Percentiles rank a stretch among this genome's conserved stretches.
phyloP scores from a whole-genome alignment of 2,797 vertebrate species.

The Anguilla obscura region DNA sequence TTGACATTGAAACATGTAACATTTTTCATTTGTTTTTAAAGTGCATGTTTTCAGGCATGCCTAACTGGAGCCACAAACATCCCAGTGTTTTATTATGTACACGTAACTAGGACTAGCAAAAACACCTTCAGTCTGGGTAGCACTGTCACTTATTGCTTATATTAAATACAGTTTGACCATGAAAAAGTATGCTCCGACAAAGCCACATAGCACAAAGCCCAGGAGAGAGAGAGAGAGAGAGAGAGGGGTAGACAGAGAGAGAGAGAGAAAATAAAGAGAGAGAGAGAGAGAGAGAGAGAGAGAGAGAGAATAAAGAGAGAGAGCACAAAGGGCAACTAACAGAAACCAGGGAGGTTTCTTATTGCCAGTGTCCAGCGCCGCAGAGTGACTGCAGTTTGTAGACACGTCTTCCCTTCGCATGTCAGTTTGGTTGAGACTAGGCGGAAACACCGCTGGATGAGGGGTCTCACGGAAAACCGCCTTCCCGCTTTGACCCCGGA shows the following conservation, averaged over 20 bases:
- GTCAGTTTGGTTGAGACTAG: not conserved
- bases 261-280: not conserved
- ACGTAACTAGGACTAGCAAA: slow-evolving; percentile 64
- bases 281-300: not conserved
- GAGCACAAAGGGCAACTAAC: not conserved
- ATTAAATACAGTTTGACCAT: slow-evolving; percentile 68
- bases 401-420: slow-evolving; percentile 8
- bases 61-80: slow-evolving; percentile 68
- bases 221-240: slow-evolving; percentile 63
- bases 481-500: not conserved
- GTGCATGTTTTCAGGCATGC: slow-evolving; percentile 81
- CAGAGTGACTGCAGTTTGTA: not conserved
- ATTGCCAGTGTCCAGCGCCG: slow-evolving; percentile 4
- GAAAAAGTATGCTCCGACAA: slow-evolving; percentile 70
- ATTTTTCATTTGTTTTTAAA: slow-evolving; percentile 72
- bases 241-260: slow-evolving; percentile 40
- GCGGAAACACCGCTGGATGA: not conserved
- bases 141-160: slow-evolving; percentile 80
- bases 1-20: slow-evolving; percentile 54
- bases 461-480: not conserved
- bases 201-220: slow-evolving; percentile 58
- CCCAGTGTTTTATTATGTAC: slow-evolving; percentile 69
- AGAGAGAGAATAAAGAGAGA: not conserved
- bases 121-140: slow-evolving; percentile 75
- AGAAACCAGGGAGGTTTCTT: slow-evolving; percentile 18